Conservation (phyloP, 64 coral and sea anemone genomes). For the Catalaphyllia jardinei region DNA sequence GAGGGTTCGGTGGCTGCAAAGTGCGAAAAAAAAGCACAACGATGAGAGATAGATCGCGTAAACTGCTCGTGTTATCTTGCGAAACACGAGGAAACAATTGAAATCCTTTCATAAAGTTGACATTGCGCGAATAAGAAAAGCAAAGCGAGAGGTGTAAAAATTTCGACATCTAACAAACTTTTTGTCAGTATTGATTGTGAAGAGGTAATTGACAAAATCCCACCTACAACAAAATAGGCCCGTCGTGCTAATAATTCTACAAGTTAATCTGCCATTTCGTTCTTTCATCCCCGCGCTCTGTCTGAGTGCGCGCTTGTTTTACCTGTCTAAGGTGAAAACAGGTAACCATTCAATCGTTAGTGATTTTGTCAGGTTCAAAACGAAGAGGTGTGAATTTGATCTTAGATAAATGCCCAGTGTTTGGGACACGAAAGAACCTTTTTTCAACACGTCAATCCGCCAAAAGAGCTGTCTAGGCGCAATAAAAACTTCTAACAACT, state of each 20-base stretch:
- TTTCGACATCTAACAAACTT: conserved; percentile 67
- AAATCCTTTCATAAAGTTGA: conserved; percentile 74
- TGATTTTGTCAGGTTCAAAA: conserved; percentile 86
- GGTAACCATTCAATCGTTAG: conserved; percentile 75
- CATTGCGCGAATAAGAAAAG: conserved; percentile 84
- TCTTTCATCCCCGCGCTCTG: conserved; percentile 2
- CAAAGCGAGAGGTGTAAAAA: conserved; percentile 80
- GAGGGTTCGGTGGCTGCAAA: conserved; percentile 67
- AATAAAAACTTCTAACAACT: conserved; percentile 70
- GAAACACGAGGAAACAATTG: conserved; percentile 63
- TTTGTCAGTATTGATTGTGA: conserved; percentile 76
- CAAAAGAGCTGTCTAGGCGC: conserved; percentile 79
- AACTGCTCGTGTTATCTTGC: conserved; percentile 54
- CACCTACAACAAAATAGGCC: conserved; percentile 12
- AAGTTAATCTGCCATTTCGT: conserved; percentile 25
- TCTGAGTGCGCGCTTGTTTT: conserved; percentile 46
- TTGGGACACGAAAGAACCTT: conserved; percentile 70
- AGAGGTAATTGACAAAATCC: conserved; percentile 50
- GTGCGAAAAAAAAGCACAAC: conserved; percentile 34
- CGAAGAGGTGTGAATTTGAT: conserved; percentile 91
- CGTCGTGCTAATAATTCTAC: conserved; percentile 53
- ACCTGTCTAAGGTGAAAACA: conserved; percentile 83
- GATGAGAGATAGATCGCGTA: conserved; percentile 76
- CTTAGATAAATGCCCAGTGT: conserved; percentile 86
- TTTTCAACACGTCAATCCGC: conserved; percentile 98